These are phyloP conservation scores for Autographa gamma DNA, from an alignment of 2,888 invertebrate species.

Conservation along the genomic window DNA sequence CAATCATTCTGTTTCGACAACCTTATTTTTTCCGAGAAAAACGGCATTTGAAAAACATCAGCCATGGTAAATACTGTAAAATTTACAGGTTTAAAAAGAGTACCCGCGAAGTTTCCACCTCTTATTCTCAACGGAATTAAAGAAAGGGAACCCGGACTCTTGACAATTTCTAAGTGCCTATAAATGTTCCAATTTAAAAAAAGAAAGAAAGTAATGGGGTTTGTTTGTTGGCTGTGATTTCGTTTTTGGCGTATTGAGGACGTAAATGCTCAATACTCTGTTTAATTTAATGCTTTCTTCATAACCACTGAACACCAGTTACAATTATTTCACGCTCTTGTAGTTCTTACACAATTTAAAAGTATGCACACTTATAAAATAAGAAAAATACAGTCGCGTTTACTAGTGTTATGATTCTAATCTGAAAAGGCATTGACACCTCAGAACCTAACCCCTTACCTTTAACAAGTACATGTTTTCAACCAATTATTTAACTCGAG, in stretches of 20 bases:
- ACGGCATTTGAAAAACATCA: not conserved
- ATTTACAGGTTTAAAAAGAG: not conserved
- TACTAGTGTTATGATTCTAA: not conserved
- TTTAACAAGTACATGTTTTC: not conserved
- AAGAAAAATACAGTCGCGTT: not conserved
- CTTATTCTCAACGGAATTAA: conserved; percentile 1
- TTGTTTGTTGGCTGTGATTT: not conserved
- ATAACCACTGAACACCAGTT: not conserved
- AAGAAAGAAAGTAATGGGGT: not conserved
- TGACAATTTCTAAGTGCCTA: conserved; percentile 6
- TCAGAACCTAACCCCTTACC: not conserved
- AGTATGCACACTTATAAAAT: not conserved
- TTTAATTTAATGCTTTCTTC: not conserved
- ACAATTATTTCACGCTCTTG: conserved; percentile 3
- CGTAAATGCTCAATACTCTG: not conserved
- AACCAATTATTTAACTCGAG: no score
- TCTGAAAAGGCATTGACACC: not conserved
- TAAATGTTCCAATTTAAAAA: not conserved
- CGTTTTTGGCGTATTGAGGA: not conserved
- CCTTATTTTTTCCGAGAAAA: no score
- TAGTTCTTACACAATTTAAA: conserved; percentile 4
- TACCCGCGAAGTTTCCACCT: not conserved
- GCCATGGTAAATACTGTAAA: not conserved
- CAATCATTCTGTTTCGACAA: no score
- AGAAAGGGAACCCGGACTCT: not conserved